Conservation (phyloP, 1,140 invertebrate species). For the Drosophila guanche region DNA sequence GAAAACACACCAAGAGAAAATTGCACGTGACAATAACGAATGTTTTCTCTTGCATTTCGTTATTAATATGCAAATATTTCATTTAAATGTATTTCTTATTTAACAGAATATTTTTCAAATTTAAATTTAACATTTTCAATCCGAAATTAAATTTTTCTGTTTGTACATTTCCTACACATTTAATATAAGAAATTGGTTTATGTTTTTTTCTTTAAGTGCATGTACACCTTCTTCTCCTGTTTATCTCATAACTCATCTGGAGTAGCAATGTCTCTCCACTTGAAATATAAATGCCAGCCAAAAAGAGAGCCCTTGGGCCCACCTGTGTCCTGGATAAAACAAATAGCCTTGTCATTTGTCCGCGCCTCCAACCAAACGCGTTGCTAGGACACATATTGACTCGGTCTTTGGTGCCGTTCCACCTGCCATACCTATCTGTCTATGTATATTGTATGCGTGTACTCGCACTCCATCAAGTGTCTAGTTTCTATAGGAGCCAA, state of each 20-base stretch:
- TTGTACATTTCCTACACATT: too few relatives aligned
- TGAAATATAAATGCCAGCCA: slow-evolving; percentile 43
- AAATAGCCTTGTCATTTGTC: slow-evolving; percentile 69
- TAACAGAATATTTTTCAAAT: too few relatives aligned
- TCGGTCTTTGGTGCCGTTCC: background rate
- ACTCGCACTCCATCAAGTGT: slow-evolving; percentile 38
- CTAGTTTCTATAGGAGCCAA: slow-evolving; percentile 66
- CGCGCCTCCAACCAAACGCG: slow-evolving; percentile 16
- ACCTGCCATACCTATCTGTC: too few relatives aligned
- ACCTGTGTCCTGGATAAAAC: slow-evolving; percentile 55
- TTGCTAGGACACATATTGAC: slow-evolving; percentile 75
- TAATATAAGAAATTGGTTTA: too few relatives aligned
- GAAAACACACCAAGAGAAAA: too few relatives aligned
- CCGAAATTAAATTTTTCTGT: too few relatives aligned
- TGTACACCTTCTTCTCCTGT: slow-evolving; percentile 28
- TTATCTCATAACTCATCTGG: slow-evolving; percentile 42
- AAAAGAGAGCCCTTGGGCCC: slow-evolving; percentile 29
- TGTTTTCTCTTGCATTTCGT: too few relatives aligned
- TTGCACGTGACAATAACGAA: too few relatives aligned
- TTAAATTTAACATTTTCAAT: too few relatives aligned
- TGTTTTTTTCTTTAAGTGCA: slow-evolving; percentile 1
- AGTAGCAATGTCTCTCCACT: slow-evolving; percentile 31
- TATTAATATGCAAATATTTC: too few relatives aligned
- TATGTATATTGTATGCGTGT: background rate
- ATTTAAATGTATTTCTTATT: too few relatives aligned